Evolutionary conservation across 2,113 vertebrate genomes (phyloP).

Genomic region (Proteles cristata): DNA sequence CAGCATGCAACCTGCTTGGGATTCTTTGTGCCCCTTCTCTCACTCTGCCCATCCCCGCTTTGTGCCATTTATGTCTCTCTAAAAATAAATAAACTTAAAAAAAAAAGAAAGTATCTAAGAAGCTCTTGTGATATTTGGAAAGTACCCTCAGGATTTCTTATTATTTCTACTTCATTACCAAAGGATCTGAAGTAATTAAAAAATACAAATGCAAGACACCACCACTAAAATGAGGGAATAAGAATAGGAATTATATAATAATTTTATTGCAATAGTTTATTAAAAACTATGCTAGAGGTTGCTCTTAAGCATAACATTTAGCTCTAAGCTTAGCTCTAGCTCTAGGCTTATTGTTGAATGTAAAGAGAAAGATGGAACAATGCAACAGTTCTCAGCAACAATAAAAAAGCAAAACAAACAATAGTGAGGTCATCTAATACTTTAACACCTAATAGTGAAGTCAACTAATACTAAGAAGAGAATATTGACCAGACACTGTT

Average conservation of each 20-base stretch:
- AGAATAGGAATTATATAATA: constrained; percentile 16
- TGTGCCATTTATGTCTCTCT: no score
- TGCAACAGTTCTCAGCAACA: neutral
- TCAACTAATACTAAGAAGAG: neutral
- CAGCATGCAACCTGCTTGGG: no score
- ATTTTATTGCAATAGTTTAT: neutral
- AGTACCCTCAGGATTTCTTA: neutral
- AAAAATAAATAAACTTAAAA: no score
- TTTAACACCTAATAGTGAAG: no score
- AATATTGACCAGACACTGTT: neutral
- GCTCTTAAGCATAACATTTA: neutral
- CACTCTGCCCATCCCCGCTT: no score
- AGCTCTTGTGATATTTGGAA: neutral
- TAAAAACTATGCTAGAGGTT: neutral
- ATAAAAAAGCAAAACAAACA: neutral
- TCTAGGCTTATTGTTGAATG: constrained; percentile 3
- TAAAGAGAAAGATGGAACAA: neutral
- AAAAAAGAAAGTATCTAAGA: neutral
- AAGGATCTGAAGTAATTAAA: constrained; percentile 7
- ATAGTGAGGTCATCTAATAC: neutral
- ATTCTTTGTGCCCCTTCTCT: no score
- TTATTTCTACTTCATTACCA: neutral
- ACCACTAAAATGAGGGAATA: neutral
- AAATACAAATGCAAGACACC: constrained; percentile 44
- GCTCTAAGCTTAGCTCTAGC: neutral